Base-by-base conservation (phyloP, 2,113 vertebrate genomes). In the Bufo bufo region DNA sequence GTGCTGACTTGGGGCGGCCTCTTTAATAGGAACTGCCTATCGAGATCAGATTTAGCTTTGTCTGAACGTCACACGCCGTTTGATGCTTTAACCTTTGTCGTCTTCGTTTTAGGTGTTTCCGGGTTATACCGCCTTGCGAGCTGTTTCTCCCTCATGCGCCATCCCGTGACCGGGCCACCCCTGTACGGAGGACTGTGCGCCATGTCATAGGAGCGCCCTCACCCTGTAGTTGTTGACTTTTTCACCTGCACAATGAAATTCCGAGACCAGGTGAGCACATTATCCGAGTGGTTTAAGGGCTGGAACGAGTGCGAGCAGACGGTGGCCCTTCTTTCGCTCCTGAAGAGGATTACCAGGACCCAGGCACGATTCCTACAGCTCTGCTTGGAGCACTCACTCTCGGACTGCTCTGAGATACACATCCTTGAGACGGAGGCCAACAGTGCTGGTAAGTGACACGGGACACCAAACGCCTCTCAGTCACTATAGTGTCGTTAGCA, bases 291-390 rank as follows among this genome's bases (percentile, higher is more conserved):
- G 97, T 99, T 99, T 92, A 97, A 97, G 91, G 96, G 96, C 92
- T 99, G 98, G 98, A 99, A 98, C 88, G 98, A 99, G 93, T 99
- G 98, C 85, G 98, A 99, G 92, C 98, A 99, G 94, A 99, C 98
- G 4, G 98, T 99, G 93, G 98, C 98, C 47, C 95, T 99, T 89
- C 93, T 99, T 79, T 97, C 97, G 3, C 96, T 99, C 91, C 94
- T 99, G 91, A 98, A 98, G 94, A 95, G 97, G 78, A 96, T 96
- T 85, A 97, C 96, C 72, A 96, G 97, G 91, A 99, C 98, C 81
- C 98, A 99, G 91, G 97, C 97, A 50, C 97, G 98, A 79, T 99
- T 99, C 91, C 95, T 99, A 91, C 97, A 99, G 94, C 97, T 99
- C 93, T 99, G 97, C 94, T 95, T 99, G 91, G 98, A 99, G 93